Percentiles rank a stretch among this genome's conserved stretches.
These are phyloP conservation scores for Paramormyrops hopkinsi DNA, from an alignment of 2,797 vertebrate genomes.

Conservation along the genomic window DNA sequence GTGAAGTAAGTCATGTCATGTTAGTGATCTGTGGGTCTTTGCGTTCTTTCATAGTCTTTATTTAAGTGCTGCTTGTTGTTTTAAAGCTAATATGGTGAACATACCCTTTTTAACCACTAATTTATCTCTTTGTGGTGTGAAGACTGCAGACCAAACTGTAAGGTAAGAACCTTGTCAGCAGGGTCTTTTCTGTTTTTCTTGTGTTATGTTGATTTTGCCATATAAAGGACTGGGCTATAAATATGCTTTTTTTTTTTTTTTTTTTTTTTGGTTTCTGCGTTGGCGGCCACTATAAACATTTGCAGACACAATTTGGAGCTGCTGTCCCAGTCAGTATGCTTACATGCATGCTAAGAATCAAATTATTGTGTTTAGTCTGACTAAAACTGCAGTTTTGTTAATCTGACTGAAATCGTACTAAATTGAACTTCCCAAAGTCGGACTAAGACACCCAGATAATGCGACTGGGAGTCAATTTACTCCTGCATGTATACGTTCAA, in stretches of 20 bases:
- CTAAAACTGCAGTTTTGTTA: no score
- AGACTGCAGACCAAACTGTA: constrained; percentile 92
- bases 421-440: no score
- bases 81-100: neutral
- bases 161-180: constrained; percentile 58
- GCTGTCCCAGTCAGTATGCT: neutral
- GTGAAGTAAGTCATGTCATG: neutral
- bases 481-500: no score
- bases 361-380: neutral
- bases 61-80: neutral
- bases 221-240: neutral
- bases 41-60: neutral
- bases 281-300: neutral
- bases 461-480: no score
- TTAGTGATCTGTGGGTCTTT: neutral
- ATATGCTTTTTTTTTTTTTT: neutral
- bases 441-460: no score
- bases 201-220: neutral
- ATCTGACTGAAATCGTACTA: no score
- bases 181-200: neutral
- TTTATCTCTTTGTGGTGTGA: constrained; percentile 29
- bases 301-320: neutral
- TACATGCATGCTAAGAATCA: neutral
- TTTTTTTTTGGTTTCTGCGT: neutral
- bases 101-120: neutral